phyloP scores from a whole-genome alignment of 2,797 vertebrate genomes.

The Uromys caudimaculatus region DNA sequence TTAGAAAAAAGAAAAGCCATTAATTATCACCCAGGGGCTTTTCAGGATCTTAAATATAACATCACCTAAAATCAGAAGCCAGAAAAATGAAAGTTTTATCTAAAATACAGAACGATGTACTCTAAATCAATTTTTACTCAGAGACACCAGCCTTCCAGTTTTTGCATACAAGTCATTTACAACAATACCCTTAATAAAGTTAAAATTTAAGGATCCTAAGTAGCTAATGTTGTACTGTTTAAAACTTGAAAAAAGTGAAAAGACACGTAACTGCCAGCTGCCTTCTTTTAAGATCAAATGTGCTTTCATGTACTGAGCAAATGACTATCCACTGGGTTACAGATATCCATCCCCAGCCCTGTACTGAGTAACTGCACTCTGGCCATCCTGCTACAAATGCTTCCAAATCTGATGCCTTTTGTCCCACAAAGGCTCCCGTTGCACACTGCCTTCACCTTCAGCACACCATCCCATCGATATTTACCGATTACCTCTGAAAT shows the following conservation, averaged over 20 bases:
- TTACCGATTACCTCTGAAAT: not conserved
- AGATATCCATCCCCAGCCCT: not conserved
- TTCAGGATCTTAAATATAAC: not conserved
- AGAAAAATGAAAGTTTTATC: not conserved
- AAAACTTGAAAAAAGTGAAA: constrained; percentile 47
- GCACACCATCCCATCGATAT: too few species aligned
- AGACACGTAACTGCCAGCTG: not conserved
- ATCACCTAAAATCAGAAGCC: constrained; percentile 15
- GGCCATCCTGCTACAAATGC: not conserved
- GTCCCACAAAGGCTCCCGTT: not conserved
- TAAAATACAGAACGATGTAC: not conserved
- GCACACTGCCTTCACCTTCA: not conserved
- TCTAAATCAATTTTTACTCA: constrained; percentile 20
- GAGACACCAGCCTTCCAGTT: not conserved
- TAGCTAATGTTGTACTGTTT: not conserved
- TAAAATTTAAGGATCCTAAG: not conserved
- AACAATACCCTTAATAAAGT: not conserved
- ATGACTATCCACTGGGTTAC: not conserved
- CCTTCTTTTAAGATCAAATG: not conserved
- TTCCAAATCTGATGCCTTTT: not conserved
- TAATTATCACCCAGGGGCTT: not conserved
- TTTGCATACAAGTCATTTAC: not conserved
- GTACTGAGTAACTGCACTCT: not conserved
- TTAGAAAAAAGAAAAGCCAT: not conserved
- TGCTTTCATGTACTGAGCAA: not conserved